Evolutionary conservation across 1,140 invertebrate genomes (phyloP).

Genomic region (Danaus melanippus): DNA sequence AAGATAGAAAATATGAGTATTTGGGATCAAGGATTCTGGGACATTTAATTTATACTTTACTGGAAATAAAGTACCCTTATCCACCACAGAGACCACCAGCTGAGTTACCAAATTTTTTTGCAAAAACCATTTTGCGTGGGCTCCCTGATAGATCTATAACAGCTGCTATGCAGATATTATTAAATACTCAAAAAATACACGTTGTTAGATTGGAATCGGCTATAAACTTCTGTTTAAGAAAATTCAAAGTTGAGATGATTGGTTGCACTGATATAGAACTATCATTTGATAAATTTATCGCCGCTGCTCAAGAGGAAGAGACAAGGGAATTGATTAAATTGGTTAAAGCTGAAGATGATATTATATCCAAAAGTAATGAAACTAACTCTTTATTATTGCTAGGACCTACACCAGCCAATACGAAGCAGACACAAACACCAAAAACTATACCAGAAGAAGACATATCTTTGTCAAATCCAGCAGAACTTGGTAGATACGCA

Average conservation of each 20-base stretch:
- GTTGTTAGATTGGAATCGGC: slow-evolving; percentile 71
- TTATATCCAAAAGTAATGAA: slow-evolving; percentile 37
- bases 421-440: slow-evolving; percentile 74
- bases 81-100: slow-evolving; percentile 43
- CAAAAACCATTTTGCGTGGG: slow-evolving; percentile 68
- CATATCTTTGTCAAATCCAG: slow-evolving; percentile 59
- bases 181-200: slow-evolving; percentile 62
- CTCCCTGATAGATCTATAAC: slow-evolving; percentile 58
- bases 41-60: slow-evolving; percentile 72
- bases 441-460: slow-evolving; percentile 74
- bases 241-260: slow-evolving; percentile 70
- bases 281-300: slow-evolving; percentile 57
- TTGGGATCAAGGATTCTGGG: slow-evolving; percentile 69
- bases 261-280: slow-evolving; percentile 67
- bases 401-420: slow-evolving; percentile 40
- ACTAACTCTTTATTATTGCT: slow-evolving; percentile 21
- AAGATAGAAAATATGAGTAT: slow-evolving; percentile 57
- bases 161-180: slow-evolving; percentile 59
- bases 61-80: slow-evolving; percentile 72
- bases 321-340: slow-evolving; percentile 52
- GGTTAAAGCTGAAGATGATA: slow-evolving; percentile 51
- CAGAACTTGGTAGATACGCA: slow-evolving; percentile 72
- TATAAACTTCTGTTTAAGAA: slow-evolving; percentile 72
- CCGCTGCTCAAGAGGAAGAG: slow-evolving; percentile 40
- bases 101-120: slow-evolving; percentile 49